Percentiles rank a stretch among this genome's conserved stretches.
Evolutionary conservation across 2,113 vertebrate species (phyloP).

Genomic region (Delphinus delphis): DNA sequence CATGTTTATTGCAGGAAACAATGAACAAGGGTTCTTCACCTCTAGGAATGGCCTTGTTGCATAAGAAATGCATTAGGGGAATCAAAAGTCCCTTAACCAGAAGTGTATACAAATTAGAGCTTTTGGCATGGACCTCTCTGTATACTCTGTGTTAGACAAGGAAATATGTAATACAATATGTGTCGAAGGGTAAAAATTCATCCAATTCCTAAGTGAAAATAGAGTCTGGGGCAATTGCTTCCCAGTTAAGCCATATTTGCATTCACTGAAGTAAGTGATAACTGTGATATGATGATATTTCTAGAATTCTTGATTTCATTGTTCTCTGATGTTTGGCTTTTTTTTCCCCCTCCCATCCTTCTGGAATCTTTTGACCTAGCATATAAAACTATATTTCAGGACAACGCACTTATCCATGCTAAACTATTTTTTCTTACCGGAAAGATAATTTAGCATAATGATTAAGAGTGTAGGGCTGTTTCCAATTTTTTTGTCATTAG

Average conservation of each 20-base stretch:
- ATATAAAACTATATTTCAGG: background rate
- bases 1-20: rapidly evolving
- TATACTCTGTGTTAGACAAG: background rate
- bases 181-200: background rate
- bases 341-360: background rate
- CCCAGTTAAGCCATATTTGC: background rate
- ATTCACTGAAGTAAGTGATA: background rate
- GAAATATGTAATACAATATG: rapidly evolving
- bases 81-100: background rate
- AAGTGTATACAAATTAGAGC: background rate
- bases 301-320: background rate
- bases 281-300: background rate
- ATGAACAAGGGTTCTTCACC: rapidly evolving
- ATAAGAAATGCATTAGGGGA: background rate
- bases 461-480: no score
- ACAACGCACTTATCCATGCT: rapidly evolving
- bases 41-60: background rate
- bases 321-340: background rate
- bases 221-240: background rate
- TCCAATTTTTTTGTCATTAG: no score
- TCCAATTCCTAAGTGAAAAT: background rate
- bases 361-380: background rate
- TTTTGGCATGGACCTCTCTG: background rate
- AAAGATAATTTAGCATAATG: background rate
- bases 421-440: background rate